phyloP scores from a whole-genome alignment of 2,797 vertebrate species.

The Aphelocoma californica region DNA sequence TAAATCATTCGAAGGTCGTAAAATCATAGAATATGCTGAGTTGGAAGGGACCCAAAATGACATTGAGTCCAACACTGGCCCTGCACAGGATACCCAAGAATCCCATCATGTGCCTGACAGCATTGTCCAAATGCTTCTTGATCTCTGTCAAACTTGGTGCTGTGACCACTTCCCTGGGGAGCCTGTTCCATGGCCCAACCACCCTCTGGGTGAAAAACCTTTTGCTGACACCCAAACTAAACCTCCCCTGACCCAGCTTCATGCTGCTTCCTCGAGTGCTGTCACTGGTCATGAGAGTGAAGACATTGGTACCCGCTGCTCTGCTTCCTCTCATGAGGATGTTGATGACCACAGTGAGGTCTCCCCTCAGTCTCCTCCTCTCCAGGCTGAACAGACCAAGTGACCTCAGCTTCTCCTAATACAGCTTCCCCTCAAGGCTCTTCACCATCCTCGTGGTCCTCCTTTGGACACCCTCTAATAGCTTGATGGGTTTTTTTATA shows the following conservation, averaged over 20 bases:
- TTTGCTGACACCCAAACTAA: neutral
- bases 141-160: neutral
- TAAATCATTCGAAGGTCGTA: neutral
- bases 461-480: neutral
- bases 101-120: neutral
- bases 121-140: rapidly evolving
- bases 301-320: too few species aligned
- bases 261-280: neutral
- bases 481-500: too few species aligned
- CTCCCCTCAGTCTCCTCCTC: neutral
- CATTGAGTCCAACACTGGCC: neutral
- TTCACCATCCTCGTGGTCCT: rapidly evolving
- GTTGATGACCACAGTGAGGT: rapidly evolving
- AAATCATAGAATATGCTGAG: neutral
- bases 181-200: neutral
- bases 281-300: neutral
- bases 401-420: neutral
- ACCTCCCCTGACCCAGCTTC: neutral
- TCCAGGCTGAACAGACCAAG: neutral
- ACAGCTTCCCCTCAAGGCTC: rapidly evolving
- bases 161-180: neutral
- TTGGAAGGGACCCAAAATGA: neutral
- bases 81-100: neutral
- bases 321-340: rapidly evolving
- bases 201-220: neutral